phyloP scores from a whole-genome alignment of 2,797 vertebrate genomes.

The Xiphophorus birchmanni region DNA sequence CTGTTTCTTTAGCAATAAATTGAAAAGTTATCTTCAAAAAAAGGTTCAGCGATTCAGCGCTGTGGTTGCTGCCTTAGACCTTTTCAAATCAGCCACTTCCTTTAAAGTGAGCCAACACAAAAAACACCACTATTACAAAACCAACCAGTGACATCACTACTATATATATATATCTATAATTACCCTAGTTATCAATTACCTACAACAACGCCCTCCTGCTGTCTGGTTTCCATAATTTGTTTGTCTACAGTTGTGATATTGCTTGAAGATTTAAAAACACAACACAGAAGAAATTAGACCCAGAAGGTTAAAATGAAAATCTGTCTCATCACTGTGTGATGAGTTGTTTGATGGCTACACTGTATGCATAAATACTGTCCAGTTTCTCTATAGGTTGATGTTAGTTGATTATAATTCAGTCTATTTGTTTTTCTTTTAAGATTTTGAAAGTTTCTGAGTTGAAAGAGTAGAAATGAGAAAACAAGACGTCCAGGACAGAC shows the following conservation, averaged over 20 bases:
- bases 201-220: not conserved
- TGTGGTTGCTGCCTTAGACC: not conserved
- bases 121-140: not conserved
- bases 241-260: not conserved
- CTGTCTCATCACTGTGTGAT: not conserved
- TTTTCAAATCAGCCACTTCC: not conserved
- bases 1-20: not conserved
- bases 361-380: fast-evolving
- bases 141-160: not conserved
- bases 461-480: not conserved
- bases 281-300: not conserved
- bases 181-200: too few relatives aligned
- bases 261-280: not conserved
- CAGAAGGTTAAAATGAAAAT: not conserved
- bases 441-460: not conserved
- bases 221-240: not conserved
- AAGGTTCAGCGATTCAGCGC: not conserved
- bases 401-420: not conserved
- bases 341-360: not conserved
- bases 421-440: not conserved
- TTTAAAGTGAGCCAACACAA: not conserved
- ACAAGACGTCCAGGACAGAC: not conserved
- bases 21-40: not conserved
- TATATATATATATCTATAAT: too few relatives aligned
- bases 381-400: not conserved